A percentile compares a stretch with the other conserved stretches of the same genome.
Evolutionary conservation across 2,113 vertebrate genomes (phyloP).

Genomic region (Acrocephalus kingi): DNA sequence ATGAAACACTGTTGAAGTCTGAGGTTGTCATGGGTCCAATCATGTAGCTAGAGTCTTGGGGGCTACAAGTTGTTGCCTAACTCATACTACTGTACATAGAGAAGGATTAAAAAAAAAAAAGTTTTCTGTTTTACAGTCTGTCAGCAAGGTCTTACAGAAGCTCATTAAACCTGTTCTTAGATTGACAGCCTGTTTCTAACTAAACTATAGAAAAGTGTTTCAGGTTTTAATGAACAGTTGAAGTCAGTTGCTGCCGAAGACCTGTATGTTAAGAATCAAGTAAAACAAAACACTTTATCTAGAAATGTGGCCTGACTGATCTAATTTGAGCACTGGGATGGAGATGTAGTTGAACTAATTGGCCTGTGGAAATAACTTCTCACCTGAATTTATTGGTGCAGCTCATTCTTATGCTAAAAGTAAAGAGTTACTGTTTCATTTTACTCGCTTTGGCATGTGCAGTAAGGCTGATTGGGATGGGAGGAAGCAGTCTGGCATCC

Average conservation of each 20-base stretch:
- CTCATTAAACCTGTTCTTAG: neutral
- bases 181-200: neutral
- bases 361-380: neutral
- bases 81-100: neutral
- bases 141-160: neutral
- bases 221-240: neutral
- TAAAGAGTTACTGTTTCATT: neutral
- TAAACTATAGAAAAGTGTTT: neutral
- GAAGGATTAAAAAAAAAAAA: neutral
- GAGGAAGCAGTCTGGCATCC: neutral
- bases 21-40: neutral
- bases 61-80: neutral
- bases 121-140: neutral
- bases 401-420: neutral
- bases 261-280: neutral
- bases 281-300: neutral
- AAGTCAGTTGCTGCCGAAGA: neutral
- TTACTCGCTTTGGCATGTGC: neutral
- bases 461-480: neutral
- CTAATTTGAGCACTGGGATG: neutral
- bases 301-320: neutral
- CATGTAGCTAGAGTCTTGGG: neutral
- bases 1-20: neutral
- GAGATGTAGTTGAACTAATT: neutral
- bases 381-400: neutral